phyloP scores from a whole-genome alignment of 2,888 invertebrate species.

The Drosophila robusta region DNA sequence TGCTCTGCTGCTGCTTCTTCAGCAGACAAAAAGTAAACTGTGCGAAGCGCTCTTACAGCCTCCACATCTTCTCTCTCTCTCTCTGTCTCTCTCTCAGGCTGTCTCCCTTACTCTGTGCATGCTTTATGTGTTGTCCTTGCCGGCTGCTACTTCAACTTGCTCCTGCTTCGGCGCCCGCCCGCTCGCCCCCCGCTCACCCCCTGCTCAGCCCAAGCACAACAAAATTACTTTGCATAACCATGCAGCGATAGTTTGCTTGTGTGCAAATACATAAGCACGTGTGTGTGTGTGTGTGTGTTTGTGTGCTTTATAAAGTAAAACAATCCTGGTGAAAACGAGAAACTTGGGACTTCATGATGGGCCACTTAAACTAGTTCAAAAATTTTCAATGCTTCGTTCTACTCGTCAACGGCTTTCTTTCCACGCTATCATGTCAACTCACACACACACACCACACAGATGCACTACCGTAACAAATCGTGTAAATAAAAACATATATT shows the following conservation, averaged over 20 bases:
- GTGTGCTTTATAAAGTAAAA: conserved; percentile 78
- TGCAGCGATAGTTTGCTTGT: conserved; percentile 69
- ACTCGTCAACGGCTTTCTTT: conserved; percentile 71
- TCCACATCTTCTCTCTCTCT: conserved; percentile 15
- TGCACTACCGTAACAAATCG: conserved; percentile 57
- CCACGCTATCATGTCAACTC: conserved; percentile 69
- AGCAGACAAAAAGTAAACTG: conserved; percentile 68
- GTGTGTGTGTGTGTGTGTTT: conserved; percentile 29
- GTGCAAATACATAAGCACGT: conserved; percentile 8
- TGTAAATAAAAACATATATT: conserved; percentile 73
- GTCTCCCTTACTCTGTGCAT: conserved; percentile 30
- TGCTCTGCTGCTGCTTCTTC: conserved; percentile 40
- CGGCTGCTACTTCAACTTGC: conserved; percentile 60
- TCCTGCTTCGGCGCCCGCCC: conserved; percentile 29
- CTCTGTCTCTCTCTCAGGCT: neutral
- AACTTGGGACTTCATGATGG: conserved; percentile 81
- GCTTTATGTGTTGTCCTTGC: conserved; percentile 78
- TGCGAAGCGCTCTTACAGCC: conserved; percentile 37
- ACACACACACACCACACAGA: conserved; percentile 28
- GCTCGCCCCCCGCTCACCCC: conserved; percentile 16
- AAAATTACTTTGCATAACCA: conserved; percentile 80
- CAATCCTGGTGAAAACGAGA: conserved; percentile 81
- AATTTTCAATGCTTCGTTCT: conserved; percentile 71
- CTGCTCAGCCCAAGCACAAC: conserved; percentile 68
- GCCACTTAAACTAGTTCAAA: conserved; percentile 81